Base-by-base conservation (phyloP, 2,113 vertebrate species). In the Thunnus maccoyii region DNA sequence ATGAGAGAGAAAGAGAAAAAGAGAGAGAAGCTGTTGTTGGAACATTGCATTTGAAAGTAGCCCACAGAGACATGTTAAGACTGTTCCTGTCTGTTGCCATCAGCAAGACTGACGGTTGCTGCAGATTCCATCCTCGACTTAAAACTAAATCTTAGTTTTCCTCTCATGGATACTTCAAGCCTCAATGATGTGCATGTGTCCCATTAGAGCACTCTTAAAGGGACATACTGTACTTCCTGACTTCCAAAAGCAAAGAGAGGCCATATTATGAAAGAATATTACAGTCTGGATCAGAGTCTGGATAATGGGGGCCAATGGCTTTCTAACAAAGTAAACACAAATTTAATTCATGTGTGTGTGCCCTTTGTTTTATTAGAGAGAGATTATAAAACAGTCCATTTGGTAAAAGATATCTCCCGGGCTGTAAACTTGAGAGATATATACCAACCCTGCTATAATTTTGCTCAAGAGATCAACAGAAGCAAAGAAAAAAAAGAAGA, bases 51-150 rank as follows among this genome's bases (percentile, higher is more conserved):
- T 68, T 61, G 47, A 82, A 87, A 93, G 65, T 70, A 46, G 68
- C 32, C 83, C 66, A 15, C 12, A 3, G 76, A 88, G 88, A 80
- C 58, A 54, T 47, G 48, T 82, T 83, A 78, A 79, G 52, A 25
- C 57, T 32, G 70, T 89, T 92, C 74, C 74, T 68, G 20, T 87
- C 73, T 83, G 66, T 72, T 89, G 60, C 82, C 30, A 47, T 82
- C 41, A 63, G 57, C 18, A 62, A 56, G 50, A 72, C 71, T 48
- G 64, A 56, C 48, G 65, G 20, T 60, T 58, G 71, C 73, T 83
- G 81, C 75, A 55, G 63, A 78, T 58, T 79, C 58, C 36, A 78
- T 48, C 70, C 56, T n/a, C 2, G 9, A 54, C 50, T 82, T 50
- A 69, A 50, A 81, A 50, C 36, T 22, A 18, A 46, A 27, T 72